A percentile compares a stretch with the other conserved stretches of the same genome.
Conservation (phyloP, 2,888 invertebrate genomes). For the Polyploca ridens region DNA sequence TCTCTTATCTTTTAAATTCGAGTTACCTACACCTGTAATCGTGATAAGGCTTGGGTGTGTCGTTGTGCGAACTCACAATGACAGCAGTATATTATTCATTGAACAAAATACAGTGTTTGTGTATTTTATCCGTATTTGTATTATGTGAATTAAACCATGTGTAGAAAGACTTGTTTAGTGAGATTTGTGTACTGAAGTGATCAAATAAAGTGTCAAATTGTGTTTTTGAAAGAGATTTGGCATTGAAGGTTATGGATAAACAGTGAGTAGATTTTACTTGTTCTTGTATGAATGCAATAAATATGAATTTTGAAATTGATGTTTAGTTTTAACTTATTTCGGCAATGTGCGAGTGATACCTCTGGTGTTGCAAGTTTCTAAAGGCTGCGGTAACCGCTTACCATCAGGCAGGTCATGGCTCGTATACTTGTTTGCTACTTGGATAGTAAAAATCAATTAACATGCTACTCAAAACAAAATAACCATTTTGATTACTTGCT, state of each 20-base stretch:
- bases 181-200: neutral
- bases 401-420: too few relatives aligned
- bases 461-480: too few relatives aligned
- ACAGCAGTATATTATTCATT: neutral
- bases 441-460: too few relatives aligned
- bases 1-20: constrained; percentile 28
- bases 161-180: neutral
- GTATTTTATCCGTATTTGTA: neutral
- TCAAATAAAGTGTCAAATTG: neutral
- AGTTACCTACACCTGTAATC: constrained; percentile 25
- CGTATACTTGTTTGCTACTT: too few relatives aligned
- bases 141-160: neutral
- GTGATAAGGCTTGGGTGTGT: constrained; percentile 37
- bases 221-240: neutral
- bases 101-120: constrained; percentile 1
- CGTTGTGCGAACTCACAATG: constrained; percentile 17
- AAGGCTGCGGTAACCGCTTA: too few relatives aligned
- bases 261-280: constrained; percentile 30
- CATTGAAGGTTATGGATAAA: constrained; percentile 30
- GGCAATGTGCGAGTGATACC: too few relatives aligned
- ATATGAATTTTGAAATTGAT: too few relatives aligned
- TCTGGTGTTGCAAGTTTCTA: too few relatives aligned
- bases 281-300: neutral
- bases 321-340: too few relatives aligned
- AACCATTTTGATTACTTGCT: too few relatives aligned